These are phyloP conservation scores for Bos taurus DNA, from an alignment of 2,113 vertebrate species.

Conservation along the genomic window ARS-UCD2.0 NC_037340.1:4575501-4576000, in stretches of 20 bases:
- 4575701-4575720: neutral
- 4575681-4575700: neutral
- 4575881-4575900: neutral
- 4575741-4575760: slow-evolving; percentile 16
- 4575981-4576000: neutral
- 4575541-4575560: neutral
- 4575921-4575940: neutral
- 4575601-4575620: neutral
- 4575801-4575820: neutral
- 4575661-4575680: neutral
- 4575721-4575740: neutral
- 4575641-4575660: neutral
- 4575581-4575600: neutral
- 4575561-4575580: neutral
- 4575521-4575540: neutral
- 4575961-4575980: neutral
- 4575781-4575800: neutral
- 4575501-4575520: neutral
- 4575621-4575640: neutral
- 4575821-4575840: neutral
- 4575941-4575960: neutral
- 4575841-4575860: neutral
- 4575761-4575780: neutral
- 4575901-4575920: neutral
- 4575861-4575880: neutral